Percentiles rank a stretch among this genome's conserved stretches.
These are phyloP conservation scores for Seriola aureovittata DNA, from an alignment of 2,113 vertebrate genomes.

Conservation along the genomic window DNA sequence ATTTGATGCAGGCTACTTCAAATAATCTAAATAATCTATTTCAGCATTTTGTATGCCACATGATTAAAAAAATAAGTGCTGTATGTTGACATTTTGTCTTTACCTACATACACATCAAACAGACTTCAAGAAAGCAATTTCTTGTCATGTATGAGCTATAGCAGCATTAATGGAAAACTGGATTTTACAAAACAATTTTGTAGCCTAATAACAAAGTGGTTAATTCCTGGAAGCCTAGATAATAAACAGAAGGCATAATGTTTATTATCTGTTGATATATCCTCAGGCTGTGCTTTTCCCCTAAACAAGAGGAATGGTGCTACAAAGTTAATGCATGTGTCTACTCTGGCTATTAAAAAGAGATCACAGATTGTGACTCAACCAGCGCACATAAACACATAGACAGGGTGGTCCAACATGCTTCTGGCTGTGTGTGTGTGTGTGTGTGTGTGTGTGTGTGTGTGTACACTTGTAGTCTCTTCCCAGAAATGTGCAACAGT, in stretches of 20 bases:
- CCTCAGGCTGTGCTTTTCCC: constrained; percentile 53
- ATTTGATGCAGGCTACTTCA: not conserved
- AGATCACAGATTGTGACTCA: constrained; percentile 80
- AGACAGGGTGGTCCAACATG: constrained; percentile 79
- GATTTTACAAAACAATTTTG: constrained; percentile 47
- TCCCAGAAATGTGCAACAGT: constrained; percentile 77
- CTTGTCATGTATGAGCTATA: not conserved
- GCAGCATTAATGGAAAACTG: constrained; percentile 24
- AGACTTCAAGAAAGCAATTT: constrained; percentile 3
- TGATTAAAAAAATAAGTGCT: not conserved
- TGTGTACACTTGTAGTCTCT: constrained; percentile 36
- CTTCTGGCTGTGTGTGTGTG: constrained; percentile 61
- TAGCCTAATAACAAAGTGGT: constrained; percentile 43
- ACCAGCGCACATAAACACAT: constrained; percentile 78
- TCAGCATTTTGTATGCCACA: not conserved
- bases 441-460: constrained; percentile 26
- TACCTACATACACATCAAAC: not conserved
- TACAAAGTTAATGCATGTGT: constrained; percentile 72
- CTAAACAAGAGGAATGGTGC: constrained; percentile 68
- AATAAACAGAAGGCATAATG: constrained; percentile 72
- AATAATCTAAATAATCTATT: constrained; percentile 4
- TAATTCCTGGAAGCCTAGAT: constrained; percentile 62
- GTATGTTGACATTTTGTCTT: not conserved
- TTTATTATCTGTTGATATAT: constrained; percentile 74
- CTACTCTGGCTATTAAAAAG: constrained; percentile 76